phyloP scores from a whole-genome alignment of 2,888 invertebrate species.

The Megaustenia siamemsis region DNA sequence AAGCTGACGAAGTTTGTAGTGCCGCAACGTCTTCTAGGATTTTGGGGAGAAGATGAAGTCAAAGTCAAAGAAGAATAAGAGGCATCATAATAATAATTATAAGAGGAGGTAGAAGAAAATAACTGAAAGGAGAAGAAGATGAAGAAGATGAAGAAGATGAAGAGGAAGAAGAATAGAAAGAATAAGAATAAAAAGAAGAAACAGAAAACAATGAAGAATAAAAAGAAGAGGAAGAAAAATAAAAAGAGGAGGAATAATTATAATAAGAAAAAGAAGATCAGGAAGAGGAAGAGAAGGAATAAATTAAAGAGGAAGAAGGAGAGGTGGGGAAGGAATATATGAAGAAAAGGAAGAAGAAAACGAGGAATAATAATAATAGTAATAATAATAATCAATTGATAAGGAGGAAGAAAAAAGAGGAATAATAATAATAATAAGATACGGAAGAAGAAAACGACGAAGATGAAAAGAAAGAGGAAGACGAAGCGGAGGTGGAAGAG shows the following conservation, averaged over 20 bases:
- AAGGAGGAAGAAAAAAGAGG: no score
- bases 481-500: not conserved
- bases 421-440: not conserved
- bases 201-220: not conserved
- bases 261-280: not conserved
- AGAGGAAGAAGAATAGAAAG: not conserved
- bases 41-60: not conserved
- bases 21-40: no score
- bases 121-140: not conserved
- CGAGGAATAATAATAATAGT: not conserved
- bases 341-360: not conserved
- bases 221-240: not conserved
- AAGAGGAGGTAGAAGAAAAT: not conserved
- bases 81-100: not conserved
- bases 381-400: not conserved
- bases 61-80: not conserved
- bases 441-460: not conserved
- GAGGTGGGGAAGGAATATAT: not conserved
- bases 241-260: not conserved
- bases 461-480: not conserved
- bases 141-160: not conserved
- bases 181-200: not conserved
- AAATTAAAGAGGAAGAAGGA: no score
- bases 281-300: constrained; percentile 2
- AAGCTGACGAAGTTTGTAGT: no score